Evolutionary conservation across 2,113 vertebrate species (phyloP), one percentile per base, ranked within the genome.

Genomic region (Elgaria multicarinata): DNA sequence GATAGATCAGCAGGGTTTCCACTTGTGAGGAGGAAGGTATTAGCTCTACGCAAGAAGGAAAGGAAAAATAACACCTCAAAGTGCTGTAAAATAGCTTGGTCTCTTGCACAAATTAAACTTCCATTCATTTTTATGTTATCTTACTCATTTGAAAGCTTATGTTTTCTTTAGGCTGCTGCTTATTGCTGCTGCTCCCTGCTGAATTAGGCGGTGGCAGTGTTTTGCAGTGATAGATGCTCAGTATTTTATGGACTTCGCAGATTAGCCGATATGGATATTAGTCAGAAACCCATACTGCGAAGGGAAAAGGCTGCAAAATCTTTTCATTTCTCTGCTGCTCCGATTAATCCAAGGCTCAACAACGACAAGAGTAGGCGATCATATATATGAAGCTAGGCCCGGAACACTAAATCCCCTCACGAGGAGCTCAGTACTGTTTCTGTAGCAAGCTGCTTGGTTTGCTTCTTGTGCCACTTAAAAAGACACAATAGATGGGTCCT

Each of bases 21-120:
- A 94, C 82, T 95, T 91, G 50, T 90, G 93, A 87, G 93, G 90
- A 93, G 33, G 89, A 91, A 95, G 94, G 83, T 50, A 93, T 94
- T 95, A 95, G 93, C 88, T 31, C 28, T 1, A 91, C 81, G 78
- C 64, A 67, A 89, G 90, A 90, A 95, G 89, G 53, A 36, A 44
- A n/a, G n/a, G n/a, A n/a, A n/a, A 87, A 66, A 74, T 75, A 66
- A 66, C 39, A 10, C 39, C 86, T 50, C 92, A 81, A 67, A 88
- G 71, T 75, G 77, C 75, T 89, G 86, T 76, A 94, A 92, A 94
- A 66, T 90, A 90, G 78, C 82, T 91, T 85, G 78, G 93, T 93
- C 95, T 80, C 76, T 90, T 93, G 94, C 92, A 77, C 77, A 88
- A 90, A 90, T 87, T 85, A 96, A 94, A 93, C 91, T 26, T 93